Evolutionary conservation across 2,113 vertebrate genomes (phyloP).

Genomic region (Sylvia atricapilla): DNA sequence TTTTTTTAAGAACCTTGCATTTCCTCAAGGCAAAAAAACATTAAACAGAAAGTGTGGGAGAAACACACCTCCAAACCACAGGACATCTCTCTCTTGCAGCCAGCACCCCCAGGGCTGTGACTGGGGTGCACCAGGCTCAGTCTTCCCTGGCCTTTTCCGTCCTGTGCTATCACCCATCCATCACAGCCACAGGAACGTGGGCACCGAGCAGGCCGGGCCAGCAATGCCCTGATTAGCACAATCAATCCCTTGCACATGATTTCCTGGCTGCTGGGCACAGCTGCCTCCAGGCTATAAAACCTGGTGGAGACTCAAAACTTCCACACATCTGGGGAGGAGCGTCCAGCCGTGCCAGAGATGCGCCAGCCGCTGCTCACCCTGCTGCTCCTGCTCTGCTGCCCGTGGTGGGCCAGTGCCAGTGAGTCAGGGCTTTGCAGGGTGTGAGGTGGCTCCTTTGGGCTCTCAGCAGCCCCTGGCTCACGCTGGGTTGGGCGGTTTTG

Average conservation of each 20-base stretch:
- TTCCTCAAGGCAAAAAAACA: neutral
- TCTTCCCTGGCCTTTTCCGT: neutral
- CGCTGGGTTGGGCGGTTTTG: neutral
- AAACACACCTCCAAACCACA: neutral
- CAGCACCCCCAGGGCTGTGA: neutral
- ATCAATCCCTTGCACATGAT: neutral
- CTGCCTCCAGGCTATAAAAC: slow-evolving; percentile 11
- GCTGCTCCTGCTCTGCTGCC: neutral
- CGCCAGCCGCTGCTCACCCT: neutral
- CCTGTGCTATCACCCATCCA: neutral
- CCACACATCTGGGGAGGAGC: fast-evolving
- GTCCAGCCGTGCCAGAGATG: neutral
- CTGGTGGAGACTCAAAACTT: neutral
- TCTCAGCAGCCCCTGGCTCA: neutral
- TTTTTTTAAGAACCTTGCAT: neutral
- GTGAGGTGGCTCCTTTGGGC: neutral
- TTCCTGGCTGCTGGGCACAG: neutral
- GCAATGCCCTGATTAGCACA: neutral
- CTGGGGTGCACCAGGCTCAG: fast-evolving
- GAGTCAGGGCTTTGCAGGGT: neutral
- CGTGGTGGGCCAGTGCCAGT: neutral
- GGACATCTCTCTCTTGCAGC: neutral
- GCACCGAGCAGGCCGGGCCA: neutral
- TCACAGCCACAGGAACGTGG: neutral
- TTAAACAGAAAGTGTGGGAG: neutral